Evolutionary conservation across 2,797 vertebrate genomes (phyloP).

Genomic region (Melanotaenia trifasciata): DNA sequence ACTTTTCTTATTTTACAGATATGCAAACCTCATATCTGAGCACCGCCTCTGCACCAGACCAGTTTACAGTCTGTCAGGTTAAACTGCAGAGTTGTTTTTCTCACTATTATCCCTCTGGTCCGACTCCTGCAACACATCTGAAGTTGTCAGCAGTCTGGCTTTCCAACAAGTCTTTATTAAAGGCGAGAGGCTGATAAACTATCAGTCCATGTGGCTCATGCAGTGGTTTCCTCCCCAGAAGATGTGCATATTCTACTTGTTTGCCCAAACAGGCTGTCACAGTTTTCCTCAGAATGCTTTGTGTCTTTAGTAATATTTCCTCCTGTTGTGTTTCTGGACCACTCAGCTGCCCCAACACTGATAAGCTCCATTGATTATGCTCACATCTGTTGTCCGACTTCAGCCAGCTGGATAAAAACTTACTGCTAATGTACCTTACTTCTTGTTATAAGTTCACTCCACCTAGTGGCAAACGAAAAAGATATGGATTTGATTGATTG

Average conservation of each 20-base stretch:
- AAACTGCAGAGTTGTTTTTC: slow-evolving; percentile 13
- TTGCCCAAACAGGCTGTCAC: slow-evolving; percentile 4
- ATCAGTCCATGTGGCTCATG: slow-evolving; percentile 63
- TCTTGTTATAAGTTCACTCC: slow-evolving; percentile 7
- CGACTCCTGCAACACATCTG: slow-evolving; percentile 36
- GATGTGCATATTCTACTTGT: slow-evolving; percentile 26
- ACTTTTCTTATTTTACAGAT: background rate
- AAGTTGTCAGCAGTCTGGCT: slow-evolving; percentile 60
- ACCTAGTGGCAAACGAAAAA: background rate
- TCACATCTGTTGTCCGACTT: background rate
- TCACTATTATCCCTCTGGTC: slow-evolving; percentile 40
- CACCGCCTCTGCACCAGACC: background rate
- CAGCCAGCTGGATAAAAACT: slow-evolving; percentile 34
- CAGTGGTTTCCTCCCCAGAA: slow-evolving; percentile 65
- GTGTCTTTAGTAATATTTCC: background rate
- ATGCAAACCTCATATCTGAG: background rate
- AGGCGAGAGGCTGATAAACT: slow-evolving; percentile 68
- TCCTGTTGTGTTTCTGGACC: background rate
- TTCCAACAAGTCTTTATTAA: slow-evolving; percentile 60
- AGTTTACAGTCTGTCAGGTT: background rate
- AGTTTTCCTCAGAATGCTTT: background rate
- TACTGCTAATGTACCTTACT: slow-evolving; percentile 34
- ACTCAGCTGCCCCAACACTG: background rate
- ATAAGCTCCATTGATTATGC: background rate
- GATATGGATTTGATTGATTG: too few relatives aligned